Conservation (phyloP, 2,113 vertebrate species). For the Craseonycteris thonglongyai region DNA sequence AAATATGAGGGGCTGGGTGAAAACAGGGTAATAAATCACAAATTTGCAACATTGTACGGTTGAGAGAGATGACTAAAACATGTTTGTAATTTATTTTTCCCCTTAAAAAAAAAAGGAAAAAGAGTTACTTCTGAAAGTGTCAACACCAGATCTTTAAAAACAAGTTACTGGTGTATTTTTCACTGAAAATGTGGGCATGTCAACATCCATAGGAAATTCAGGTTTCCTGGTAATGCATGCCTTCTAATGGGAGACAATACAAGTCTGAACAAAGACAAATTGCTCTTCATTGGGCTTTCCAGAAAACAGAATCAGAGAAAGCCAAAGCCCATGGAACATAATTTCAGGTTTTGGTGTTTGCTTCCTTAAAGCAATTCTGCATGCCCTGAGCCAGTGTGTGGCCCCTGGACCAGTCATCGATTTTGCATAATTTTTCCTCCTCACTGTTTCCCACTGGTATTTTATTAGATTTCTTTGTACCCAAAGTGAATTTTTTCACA, state of each 20-base stretch:
- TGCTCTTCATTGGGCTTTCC: background rate
- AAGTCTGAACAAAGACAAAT: background rate
- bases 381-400: background rate
- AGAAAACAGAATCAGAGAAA: background rate
- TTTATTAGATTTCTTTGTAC: background rate
- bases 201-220: background rate
- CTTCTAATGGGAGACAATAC: background rate
- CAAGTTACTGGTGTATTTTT: conserved; percentile 29
- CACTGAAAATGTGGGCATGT: background rate
- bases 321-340: background rate
- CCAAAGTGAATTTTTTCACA: background rate
- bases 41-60: background rate
- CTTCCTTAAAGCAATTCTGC: background rate
- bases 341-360: background rate
- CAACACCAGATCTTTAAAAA: conserved; percentile 26
- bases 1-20: background rate
- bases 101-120: conserved; percentile 3
- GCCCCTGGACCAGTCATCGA: accelerated
- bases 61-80: conserved; percentile 2
- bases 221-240: background rate
- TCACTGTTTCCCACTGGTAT: background rate
- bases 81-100: conserved; percentile 48
- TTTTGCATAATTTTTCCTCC: background rate
- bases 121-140: conserved; percentile 3
- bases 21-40: conserved; percentile 47